These are phyloP conservation scores for Salvelinus sp. DNA, from an alignment of 2,113 vertebrate species.

Conservation along the genomic window DNA sequence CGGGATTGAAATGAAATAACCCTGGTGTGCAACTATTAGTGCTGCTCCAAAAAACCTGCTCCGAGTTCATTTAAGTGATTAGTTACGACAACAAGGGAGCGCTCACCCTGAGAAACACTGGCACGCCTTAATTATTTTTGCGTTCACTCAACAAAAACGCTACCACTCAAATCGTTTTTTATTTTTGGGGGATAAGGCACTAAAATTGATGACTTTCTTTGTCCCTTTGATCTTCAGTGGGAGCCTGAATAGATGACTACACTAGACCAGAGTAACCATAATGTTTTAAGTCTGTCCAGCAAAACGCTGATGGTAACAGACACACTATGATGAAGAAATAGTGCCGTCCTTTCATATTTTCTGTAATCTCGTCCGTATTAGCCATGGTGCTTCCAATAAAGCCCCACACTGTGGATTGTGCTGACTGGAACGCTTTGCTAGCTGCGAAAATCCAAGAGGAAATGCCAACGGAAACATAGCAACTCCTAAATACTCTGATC, in stretches of 20 bases:
- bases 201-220: background rate
- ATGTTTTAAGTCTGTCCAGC: conserved; percentile 27
- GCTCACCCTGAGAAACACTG: conserved; percentile 42
- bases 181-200: background rate
- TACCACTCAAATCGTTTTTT: conserved; percentile 26
- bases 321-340: conserved; percentile 53
- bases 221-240: background rate
- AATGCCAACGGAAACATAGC: conserved; percentile 28
- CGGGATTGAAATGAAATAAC: conserved; percentile 47
- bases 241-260: no score
- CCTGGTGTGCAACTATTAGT: conserved; percentile 52
- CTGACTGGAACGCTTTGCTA: conserved; percentile 36
- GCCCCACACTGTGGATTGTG: conserved; percentile 34
- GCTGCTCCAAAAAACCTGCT: conserved; percentile 50
- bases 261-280: conserved; percentile 13
- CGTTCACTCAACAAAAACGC: conserved; percentile 36
- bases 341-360: conserved; percentile 51
- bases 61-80: conserved; percentile 60
- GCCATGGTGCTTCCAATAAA: conserved; percentile 45
- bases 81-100: conserved; percentile 54
- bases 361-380: conserved; percentile 42
- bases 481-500: conserved; percentile 32
- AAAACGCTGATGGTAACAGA: conserved; percentile 49
- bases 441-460: conserved; percentile 11
- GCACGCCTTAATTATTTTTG: conserved; percentile 49